These are phyloP conservation scores for Andrena dorsata DNA, from an alignment of 2,888 invertebrate genomes.

Conservation along the genomic window DNA sequence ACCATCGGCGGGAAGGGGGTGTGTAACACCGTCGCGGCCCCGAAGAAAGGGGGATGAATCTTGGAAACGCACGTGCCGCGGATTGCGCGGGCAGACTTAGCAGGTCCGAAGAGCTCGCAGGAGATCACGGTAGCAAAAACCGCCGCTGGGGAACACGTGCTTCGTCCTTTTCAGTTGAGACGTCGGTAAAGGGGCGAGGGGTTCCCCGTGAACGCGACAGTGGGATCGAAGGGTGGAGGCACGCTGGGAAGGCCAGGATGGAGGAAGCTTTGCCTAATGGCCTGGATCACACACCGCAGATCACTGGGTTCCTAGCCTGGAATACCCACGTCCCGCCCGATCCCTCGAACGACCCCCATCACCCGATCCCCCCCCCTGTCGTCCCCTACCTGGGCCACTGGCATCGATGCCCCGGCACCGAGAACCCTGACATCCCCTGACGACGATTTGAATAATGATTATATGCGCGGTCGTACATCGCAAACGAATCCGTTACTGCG, in stretches of 20 bases:
- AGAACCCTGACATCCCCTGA: constrained; percentile 68
- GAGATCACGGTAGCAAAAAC: constrained; percentile 57
- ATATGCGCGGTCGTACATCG: constrained; percentile 82
- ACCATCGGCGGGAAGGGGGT: not conserved
- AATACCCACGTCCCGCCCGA: constrained; percentile 37
- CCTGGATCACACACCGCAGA: constrained; percentile 81
- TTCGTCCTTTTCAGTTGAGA: constrained; percentile 74
- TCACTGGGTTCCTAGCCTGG: constrained; percentile 70
- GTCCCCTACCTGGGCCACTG: constrained; percentile 12
- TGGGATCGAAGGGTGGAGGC: constrained; percentile 27
- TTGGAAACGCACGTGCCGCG: constrained; percentile 82
- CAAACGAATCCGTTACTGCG: constrained; percentile 81
- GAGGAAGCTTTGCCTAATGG: constrained; percentile 82
- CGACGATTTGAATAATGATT: constrained; percentile 84
- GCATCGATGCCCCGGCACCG: constrained; percentile 46
- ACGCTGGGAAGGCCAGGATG: constrained; percentile 58
- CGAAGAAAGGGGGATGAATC: constrained; percentile 71
- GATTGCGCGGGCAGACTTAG: constrained; percentile 82
- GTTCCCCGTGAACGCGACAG: constrained; percentile 11
- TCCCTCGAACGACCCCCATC: constrained; percentile 13
- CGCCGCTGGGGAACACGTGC: constrained; percentile 63
- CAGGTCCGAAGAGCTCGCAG: constrained; percentile 67
- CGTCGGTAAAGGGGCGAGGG: constrained; percentile 27
- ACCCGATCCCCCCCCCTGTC: constrained; percentile 12
- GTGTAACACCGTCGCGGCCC: not conserved